A percentile compares a stretch with the other conserved stretches of the same genome.
Conservation (phyloP, 2,113 vertebrate species). For the Archocentrus centrarchus region DNA sequence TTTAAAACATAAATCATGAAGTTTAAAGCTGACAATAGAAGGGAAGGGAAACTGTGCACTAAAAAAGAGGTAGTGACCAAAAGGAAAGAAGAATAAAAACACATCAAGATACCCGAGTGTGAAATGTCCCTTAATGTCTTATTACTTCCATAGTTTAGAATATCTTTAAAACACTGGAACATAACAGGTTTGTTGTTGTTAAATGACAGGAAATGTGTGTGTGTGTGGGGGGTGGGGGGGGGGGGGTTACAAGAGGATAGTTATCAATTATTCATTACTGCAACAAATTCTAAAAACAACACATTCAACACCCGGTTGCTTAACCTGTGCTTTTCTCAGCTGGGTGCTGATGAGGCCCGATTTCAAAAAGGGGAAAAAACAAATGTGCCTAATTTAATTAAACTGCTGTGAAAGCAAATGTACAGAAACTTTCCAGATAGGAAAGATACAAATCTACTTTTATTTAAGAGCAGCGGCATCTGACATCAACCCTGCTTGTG, state of each 20-base stretch:
- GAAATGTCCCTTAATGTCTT: conserved; percentile 18
- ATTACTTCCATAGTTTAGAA: conserved; percentile 7
- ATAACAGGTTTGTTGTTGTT: background rate
- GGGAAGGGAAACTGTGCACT: background rate
- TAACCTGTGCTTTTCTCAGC: conserved; percentile 8
- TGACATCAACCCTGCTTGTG: background rate
- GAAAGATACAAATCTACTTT: background rate
- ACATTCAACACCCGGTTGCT: conserved; percentile 9
- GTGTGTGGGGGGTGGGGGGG: no score
- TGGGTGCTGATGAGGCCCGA: background rate
- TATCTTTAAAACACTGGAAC: background rate
- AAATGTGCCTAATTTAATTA: background rate
- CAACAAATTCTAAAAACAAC: conserved; percentile 6
- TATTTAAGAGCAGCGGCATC: background rate
- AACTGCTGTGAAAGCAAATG: background rate
- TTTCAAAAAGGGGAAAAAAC: background rate
- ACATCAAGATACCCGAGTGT: background rate
- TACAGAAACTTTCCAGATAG: background rate
- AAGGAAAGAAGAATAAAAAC: background rate
- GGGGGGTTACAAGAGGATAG: background rate
- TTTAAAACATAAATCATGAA: background rate
- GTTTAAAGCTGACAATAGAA: background rate
- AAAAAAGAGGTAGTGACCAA: background rate
- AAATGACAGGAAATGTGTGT: background rate
- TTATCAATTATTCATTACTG: conserved; percentile 7